These are phyloP conservation scores for Rostratula benghalensis DNA, from an alignment of 2,113 vertebrate genomes.

Conservation along the genomic window DNA sequence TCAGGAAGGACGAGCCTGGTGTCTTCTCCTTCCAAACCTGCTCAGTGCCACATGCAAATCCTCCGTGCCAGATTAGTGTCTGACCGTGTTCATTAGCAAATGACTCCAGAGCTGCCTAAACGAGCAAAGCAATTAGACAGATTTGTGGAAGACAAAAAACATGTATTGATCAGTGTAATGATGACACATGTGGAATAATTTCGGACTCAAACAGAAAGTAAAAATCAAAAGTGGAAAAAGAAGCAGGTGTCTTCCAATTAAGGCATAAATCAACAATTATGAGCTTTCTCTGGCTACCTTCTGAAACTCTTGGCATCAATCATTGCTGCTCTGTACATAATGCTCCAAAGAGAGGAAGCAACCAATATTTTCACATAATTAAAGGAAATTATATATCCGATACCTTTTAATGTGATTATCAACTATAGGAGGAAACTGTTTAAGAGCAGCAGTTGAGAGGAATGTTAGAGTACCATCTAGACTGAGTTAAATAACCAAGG, in stretches of 20 bases:
- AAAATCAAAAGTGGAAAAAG: slow-evolving; percentile 29
- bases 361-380: slow-evolving; percentile 57
- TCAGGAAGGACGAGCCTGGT: neutral
- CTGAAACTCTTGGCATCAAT: neutral
- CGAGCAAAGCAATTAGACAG: slow-evolving; percentile 69
- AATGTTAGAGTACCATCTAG: slow-evolving; percentile 29
- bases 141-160: slow-evolving; percentile 70
- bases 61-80: slow-evolving; percentile 8
- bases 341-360: slow-evolving; percentile 46
- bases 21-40: neutral
- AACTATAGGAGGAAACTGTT: slow-evolving; percentile 10
- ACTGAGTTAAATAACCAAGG: slow-evolving; percentile 34
- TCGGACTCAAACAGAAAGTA: slow-evolving; percentile 17
- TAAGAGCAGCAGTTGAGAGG: slow-evolving; percentile 40
- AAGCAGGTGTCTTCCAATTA: neutral
- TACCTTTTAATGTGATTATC: slow-evolving; percentile 71
- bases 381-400: slow-evolving; percentile 69
- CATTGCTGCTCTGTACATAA: neutral
- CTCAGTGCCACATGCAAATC: slow-evolving; percentile 31
- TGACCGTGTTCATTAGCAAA: slow-evolving; percentile 59
- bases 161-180: slow-evolving; percentile 60
- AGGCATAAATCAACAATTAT: neutral
- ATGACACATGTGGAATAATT: slow-evolving; percentile 50
- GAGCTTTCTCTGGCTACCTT: neutral
- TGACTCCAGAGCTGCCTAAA: slow-evolving; percentile 61